phyloP scores from a whole-genome alignment of 1,140 invertebrate genomes.

The Meloidogyne hapla region DNA sequence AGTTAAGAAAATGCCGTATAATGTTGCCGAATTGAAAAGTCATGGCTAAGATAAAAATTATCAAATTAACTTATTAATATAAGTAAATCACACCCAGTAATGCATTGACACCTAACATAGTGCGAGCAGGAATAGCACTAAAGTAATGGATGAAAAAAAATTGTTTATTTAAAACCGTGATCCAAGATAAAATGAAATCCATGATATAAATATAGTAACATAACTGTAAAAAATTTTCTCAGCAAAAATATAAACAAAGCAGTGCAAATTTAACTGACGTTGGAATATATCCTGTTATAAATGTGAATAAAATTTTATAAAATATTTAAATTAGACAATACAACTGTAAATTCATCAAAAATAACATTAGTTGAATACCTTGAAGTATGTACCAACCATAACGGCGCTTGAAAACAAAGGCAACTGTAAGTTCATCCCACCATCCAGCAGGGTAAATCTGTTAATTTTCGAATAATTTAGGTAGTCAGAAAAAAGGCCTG shows the following conservation, averaged over 20 bases:
- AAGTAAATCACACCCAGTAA: conserved; percentile 43
- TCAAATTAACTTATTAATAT: conserved; percentile 4
- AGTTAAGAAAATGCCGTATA: conserved; percentile 35
- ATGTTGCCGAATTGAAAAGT: conserved; percentile 64
- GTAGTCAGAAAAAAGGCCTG: not conserved
- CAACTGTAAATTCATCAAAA: no score
- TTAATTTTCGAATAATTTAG: conserved; percentile 19
- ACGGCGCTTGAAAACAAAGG: conserved; percentile 59
- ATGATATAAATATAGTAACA: conserved; percentile 63
- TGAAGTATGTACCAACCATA: conserved; percentile 64
- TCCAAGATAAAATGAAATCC: conserved; percentile 63
- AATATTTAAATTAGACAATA: not conserved
- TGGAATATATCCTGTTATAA: conserved; percentile 28
- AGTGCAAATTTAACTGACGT: conserved; percentile 7
- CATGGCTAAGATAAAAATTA: conserved; percentile 49
- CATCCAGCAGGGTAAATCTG: conserved; percentile 63
- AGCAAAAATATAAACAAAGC: not conserved
- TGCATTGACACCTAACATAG: conserved; percentile 62
- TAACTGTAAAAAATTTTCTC: conserved; percentile 47
- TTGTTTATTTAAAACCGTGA: conserved; percentile 35
- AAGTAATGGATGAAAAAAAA: conserved; percentile 25
- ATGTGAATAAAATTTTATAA: conserved; percentile 15
- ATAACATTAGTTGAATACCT: conserved; percentile 26
- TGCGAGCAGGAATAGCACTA: conserved; percentile 62
- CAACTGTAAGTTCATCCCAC: conserved; percentile 63